Percentiles rank a stretch among this genome's conserved stretches.
These are phyloP conservation scores for Eurypyga helias DNA, from an alignment of 2,113 vertebrate genomes.

Conservation along the genomic window DNA sequence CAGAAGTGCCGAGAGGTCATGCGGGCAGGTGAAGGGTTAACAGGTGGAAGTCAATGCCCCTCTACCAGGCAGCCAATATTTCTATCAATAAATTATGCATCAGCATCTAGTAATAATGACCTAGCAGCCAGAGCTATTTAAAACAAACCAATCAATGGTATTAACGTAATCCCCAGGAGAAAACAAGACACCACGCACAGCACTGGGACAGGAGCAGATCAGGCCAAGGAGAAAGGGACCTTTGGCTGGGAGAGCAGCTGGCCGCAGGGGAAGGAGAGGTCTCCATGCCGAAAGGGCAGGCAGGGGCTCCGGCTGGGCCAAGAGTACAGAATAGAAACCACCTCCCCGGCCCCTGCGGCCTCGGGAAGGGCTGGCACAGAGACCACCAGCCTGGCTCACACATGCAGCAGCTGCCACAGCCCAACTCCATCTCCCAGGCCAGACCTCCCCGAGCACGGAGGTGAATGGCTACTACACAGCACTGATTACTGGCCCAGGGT, in stretches of 20 bases:
- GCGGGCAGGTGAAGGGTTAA: conserved; percentile 62
- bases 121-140: conserved; percentile 67
- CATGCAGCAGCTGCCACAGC: neutral
- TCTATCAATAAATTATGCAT: conserved; percentile 73
- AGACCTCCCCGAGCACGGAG: accelerated
- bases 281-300: neutral
- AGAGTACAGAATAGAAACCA: neutral
- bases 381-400: neutral
- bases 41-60: conserved; percentile 45
- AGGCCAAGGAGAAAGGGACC: conserved; percentile 62
- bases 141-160: conserved; percentile 71
- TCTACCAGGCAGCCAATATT: conserved; percentile 58
- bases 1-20: neutral
- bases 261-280: neutral
- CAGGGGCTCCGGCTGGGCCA: neutral
- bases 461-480: accelerated
- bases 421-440: accelerated
- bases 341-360: neutral
- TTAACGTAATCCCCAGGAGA: conserved; percentile 64
- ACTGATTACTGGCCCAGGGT: neutral
- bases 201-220: conserved; percentile 14
- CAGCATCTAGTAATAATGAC: conserved; percentile 69
- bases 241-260: neutral
- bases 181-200: conserved; percentile 51
- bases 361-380: accelerated